These are phyloP conservation scores for Tangara arthus DNA, from an alignment of 2,797 vertebrate genomes.

Conservation along the genomic window DNA sequence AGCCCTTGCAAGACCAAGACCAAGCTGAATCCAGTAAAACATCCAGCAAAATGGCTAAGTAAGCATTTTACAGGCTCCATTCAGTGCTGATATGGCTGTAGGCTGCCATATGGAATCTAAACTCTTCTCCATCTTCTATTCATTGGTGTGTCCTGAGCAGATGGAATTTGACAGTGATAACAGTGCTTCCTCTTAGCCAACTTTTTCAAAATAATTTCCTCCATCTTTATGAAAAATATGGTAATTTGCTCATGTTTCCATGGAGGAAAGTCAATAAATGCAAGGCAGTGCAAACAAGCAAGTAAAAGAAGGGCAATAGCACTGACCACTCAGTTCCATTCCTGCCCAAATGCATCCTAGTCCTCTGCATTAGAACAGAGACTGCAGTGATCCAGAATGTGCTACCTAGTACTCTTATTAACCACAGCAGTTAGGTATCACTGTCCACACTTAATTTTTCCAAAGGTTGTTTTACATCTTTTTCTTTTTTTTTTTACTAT, in stretches of 20 bases:
- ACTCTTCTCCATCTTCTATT: conserved; percentile 39
- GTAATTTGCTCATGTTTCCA: background rate
- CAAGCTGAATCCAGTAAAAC: conserved; percentile 30
- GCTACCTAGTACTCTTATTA: background rate
- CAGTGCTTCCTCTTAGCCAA: conserved; percentile 17
- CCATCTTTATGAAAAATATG: background rate
- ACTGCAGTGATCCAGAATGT: background rate
- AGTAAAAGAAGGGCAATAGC: background rate
- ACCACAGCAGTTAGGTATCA: background rate
- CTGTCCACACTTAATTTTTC: background rate
- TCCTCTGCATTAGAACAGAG: background rate
- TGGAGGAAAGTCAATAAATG: background rate
- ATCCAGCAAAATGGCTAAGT: background rate
- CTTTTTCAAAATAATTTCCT: background rate
- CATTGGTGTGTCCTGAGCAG: conserved; percentile 24
- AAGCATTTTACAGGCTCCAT: conserved; percentile 24
- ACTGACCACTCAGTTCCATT: background rate
- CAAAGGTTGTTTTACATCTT: background rate
- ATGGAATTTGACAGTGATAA: conserved; percentile 52
- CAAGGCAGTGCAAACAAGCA: background rate
- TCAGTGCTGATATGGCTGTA: conserved; percentile 15
- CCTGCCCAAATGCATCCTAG: background rate
- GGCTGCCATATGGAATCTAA: conserved; percentile 28
- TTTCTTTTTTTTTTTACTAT: too few species aligned
- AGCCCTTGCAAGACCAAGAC: conserved; percentile 20